Conservation (phyloP, 2,113 vertebrate genomes). For the Halcyon senegalensis region DNA sequence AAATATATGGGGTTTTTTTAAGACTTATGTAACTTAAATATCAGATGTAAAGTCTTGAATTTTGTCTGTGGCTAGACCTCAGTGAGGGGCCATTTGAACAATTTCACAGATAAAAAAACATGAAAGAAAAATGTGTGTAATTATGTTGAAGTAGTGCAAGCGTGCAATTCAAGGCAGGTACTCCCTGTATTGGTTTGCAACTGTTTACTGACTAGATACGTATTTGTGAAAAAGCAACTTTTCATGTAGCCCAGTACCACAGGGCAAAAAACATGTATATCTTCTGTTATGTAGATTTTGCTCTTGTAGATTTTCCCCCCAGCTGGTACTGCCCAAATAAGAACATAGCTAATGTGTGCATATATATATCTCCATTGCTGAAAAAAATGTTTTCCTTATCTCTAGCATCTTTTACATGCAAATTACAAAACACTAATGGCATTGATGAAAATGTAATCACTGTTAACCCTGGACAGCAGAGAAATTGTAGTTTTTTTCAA, state of each 20-base stretch:
- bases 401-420: not conserved
- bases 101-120: not conserved
- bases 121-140: not conserved
- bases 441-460: not conserved
- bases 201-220: not conserved
- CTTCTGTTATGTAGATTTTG: not conserved
- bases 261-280: not conserved
- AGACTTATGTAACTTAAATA: not conserved
- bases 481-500: not conserved
- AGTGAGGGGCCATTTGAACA: not conserved
- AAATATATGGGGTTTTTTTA: not conserved
- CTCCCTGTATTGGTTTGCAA: not conserved
- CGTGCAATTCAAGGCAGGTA: not conserved
- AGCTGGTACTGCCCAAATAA: not conserved
- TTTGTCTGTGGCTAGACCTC: not conserved
- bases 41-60: not conserved
- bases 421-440: not conserved
- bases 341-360: not conserved
- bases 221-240: not conserved
- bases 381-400: not conserved
- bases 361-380: not conserved
- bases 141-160: not conserved
- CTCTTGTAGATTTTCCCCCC: not conserved
- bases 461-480: not conserved
- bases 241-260: not conserved